Conservation (phyloP, 2,113 vertebrate species). For the Agapornis roseicollis region DNA sequence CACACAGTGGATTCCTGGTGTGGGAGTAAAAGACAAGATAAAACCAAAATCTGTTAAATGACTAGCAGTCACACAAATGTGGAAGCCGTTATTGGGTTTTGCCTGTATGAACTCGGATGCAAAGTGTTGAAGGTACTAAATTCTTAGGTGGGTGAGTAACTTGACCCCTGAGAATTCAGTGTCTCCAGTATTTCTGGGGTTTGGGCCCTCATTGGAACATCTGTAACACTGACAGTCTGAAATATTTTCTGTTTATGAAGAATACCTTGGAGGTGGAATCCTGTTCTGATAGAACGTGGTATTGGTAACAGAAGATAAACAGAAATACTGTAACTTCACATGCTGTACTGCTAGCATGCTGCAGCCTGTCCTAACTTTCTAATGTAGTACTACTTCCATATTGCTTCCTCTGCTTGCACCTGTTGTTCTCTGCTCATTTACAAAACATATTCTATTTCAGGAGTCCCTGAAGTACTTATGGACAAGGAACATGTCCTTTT, state of each 20-base stretch:
- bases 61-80: not conserved
- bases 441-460: not conserved
- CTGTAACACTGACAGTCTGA: not conserved
- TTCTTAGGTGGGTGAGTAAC: not conserved
- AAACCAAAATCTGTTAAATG: not conserved
- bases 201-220: accelerated
- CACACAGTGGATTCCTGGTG: not conserved
- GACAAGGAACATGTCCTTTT: not conserved
- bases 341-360: not conserved
- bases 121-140: not conserved
- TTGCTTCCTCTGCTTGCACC: not conserved
- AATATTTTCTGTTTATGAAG: not conserved
- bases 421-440: not conserved
- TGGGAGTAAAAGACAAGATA: not conserved
- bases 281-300: not conserved
- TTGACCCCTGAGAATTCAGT: not conserved
- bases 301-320: not conserved
- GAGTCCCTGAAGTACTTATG: not conserved
- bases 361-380: not conserved
- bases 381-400: not conserved
- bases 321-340: not conserved
- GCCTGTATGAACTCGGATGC: not conserved
- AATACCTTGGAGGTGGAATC: not conserved
- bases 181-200: not conserved
- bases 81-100: not conserved